A percentile compares a stretch with the other conserved stretches of the same genome.
Conservation (phyloP, 2,797 vertebrate species). For the Neomorphus geoffroyi region DNA sequence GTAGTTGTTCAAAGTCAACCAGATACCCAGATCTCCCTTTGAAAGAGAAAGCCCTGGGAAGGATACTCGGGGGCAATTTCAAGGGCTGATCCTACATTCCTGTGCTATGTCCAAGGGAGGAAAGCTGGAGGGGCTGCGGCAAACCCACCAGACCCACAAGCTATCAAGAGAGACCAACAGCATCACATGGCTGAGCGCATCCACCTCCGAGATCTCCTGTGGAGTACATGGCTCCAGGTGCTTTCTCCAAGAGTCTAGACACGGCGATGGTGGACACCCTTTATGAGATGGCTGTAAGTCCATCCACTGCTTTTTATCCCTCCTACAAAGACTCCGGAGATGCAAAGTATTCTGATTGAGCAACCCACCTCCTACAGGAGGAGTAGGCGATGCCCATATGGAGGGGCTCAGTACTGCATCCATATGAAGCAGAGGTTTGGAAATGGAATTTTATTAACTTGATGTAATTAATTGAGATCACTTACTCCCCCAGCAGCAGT, state of each 20-base stretch:
- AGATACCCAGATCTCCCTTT: neutral
- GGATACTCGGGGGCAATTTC: neutral
- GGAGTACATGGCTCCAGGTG: fast-evolving
- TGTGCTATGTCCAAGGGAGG: neutral
- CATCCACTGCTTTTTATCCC: neutral
- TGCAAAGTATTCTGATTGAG: fast-evolving
- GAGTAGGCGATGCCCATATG: neutral
- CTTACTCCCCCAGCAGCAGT: neutral
- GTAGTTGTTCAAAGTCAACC: neutral
- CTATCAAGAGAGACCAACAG: neutral
- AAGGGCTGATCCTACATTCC: neutral
- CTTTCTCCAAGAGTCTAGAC: neutral
- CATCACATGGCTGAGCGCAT: neutral
- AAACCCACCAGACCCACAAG: neutral
- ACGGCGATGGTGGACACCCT: fast-evolving
- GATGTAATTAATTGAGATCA: neutral
- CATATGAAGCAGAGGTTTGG: neutral
- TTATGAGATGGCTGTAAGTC: neutral
- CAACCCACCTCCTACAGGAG: neutral
- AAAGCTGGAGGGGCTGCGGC: neutral
- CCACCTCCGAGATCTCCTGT: neutral
- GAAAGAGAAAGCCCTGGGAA: neutral
- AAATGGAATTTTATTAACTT: neutral
- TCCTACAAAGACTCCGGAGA: neutral
- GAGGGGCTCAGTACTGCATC: neutral